Base-by-base conservation (phyloP, 2,888 invertebrate genomes). In the Busseola fusca region DNA sequence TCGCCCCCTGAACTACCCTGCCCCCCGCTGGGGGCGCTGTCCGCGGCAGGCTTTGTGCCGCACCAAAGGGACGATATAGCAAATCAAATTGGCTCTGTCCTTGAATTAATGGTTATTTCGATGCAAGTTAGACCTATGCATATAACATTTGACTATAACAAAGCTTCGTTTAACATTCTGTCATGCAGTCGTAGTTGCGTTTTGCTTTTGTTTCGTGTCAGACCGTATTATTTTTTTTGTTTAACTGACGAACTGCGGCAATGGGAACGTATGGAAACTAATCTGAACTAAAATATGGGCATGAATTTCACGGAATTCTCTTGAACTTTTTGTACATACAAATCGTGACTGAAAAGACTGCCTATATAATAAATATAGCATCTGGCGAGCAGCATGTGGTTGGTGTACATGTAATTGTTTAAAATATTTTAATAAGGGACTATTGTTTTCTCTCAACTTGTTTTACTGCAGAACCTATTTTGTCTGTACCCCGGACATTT, bases 21-120 rank as follows among this genome's bases (percentile, higher is more conserved):
- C 34, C 81, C 80, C 78, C 83, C 82, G 79, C 79, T 76, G 88
- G 86, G 88, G 88, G 85, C 88, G 88, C 87, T 89, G 91, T 90
- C 91, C 90, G 87, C 85, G 82, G 80, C 88, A 87, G 83, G 83
- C 86, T 86, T 83, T 84, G 80, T 81, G 82, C 78, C 71, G 75
- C 60, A 77, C 79, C 81, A 72, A 70, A 78, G 80, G 68, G 69
- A 78, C 62, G 67, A 62, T 75, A 74, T 65, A 80, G 81, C 72
- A 82, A 83, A 84, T 84, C 79, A 84, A 84, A 82, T 84, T 85
- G 76, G 71, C 68, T 78, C 68, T 64, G 85, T 76, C 80, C 79
- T 78, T 79, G 77, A 82, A 82, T 85, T 84, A 80, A 82, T 83
- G 70, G 76, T 69, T 78, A 78, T 84, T 79, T 70, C 74, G 67